Base-by-base conservation (phyloP, 2,797 vertebrate genomes). In the Linurgus olivaceus region DNA sequence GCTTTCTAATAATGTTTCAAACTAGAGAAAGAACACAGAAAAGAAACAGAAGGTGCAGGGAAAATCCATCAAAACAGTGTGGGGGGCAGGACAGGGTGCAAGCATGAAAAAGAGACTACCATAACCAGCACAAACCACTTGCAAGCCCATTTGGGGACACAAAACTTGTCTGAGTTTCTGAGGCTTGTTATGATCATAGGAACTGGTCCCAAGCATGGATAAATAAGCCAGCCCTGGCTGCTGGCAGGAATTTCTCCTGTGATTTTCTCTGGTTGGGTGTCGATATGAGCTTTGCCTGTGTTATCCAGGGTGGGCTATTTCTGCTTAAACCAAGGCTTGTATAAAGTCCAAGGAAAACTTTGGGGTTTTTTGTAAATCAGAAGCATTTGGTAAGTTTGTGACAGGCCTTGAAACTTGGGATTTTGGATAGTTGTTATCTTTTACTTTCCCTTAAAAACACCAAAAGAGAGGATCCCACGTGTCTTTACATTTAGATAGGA, bases 71-170 rank as follows among this genome's bases (percentile, higher is more conserved):
- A 55, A 66, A 91, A 50, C 13, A 23, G 33, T 3, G 2, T 17
- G 3, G 19, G 40, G 31, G 13, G 37, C 0, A 1, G 38, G 18
- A 42, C 14, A 33, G 37, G 28, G 35, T 48, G 24, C 33, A 77
- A 40, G 44, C 35, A 11, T 29, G 35, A 28, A 50, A 57, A 95
- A 70, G 20, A 55, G n/a, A 8, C 1, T 3, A 12, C 33, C 44
- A 67, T 72, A 87, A 11, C 1, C 61, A 52, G 19, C 35, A 68
- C 47, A 87, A 62, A 28, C 13, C 1, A 0, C 37, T 78, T 57
- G 50, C 13, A 18, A 58, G 26, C 35, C n/a, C 15, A 0, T 68
- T 86, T 1, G 1, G 40, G 59, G 38, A 7, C 59, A 9, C 0
- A 2, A 88, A 93, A 48, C 31, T 15, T 42, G 11, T 25, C 33